Evolutionary conservation across 2,797 vertebrate species (phyloP).

Genomic region (Nyctibius grandis): DNA sequence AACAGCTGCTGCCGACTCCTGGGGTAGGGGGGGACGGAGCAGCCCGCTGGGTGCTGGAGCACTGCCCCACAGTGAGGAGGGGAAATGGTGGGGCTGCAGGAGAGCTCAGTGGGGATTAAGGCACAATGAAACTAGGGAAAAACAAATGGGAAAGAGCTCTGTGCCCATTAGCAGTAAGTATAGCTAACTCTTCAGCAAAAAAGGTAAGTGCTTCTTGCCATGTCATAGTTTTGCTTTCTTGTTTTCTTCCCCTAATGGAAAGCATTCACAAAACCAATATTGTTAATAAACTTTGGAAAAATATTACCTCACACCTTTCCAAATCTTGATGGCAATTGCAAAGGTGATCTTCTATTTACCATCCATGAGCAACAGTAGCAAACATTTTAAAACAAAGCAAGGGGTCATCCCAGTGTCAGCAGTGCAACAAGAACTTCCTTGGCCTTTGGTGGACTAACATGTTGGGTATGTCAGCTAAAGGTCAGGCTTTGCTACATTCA

Average conservation of each 20-base stretch:
- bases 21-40: too few species aligned
- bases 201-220: not conserved
- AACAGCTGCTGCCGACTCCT: not conserved
- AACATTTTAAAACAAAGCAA: conserved; percentile 1
- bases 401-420: not conserved
- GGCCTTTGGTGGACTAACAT: not conserved
- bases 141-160: not conserved
- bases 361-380: not conserved
- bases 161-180: not conserved
- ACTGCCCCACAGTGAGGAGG: rapidly evolving
- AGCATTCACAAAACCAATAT: not conserved
- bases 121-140: not conserved
- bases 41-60: rapidly evolving
- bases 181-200: not conserved
- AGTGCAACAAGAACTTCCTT: not conserved
- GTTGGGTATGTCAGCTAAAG: not conserved
- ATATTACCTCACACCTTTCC: not conserved
- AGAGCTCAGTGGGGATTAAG: not conserved
- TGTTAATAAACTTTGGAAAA: not conserved
- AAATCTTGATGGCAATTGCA: not conserved
- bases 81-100: not conserved
- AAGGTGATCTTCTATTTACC: not conserved
- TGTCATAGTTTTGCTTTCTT: not conserved
- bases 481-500: too few species aligned
- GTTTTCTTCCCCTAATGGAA: not conserved